Conservation (phyloP, 2,113 vertebrate genomes). For the Orycteropus afer region DNA sequence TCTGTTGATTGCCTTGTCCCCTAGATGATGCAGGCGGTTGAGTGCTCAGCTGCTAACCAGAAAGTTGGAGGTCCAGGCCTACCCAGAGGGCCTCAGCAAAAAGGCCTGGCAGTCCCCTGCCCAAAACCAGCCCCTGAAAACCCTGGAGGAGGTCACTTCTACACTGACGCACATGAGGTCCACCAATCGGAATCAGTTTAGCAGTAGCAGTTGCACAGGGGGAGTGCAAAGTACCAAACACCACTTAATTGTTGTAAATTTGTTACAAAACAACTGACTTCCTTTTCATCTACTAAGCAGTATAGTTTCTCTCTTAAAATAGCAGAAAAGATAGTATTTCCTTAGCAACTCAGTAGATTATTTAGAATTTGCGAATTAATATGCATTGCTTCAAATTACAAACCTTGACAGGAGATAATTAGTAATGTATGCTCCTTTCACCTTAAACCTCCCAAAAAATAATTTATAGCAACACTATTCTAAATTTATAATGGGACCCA, state of each 20-base stretch:
- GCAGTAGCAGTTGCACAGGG: not conserved
- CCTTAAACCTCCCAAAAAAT: not conserved
- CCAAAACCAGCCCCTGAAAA: not conserved
- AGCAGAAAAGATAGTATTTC: not conserved
- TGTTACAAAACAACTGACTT: not conserved
- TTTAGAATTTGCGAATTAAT: conserved; percentile 26
- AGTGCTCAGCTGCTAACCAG: not conserved
- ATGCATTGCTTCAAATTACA: not conserved
- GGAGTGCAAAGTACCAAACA: not conserved
- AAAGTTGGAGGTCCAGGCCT: not conserved
- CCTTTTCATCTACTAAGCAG: not conserved
- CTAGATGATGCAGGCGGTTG: not conserved
- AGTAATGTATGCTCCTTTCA: not conserved
- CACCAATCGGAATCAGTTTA: not conserved
- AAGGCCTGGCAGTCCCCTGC: not conserved
- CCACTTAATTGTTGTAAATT: not conserved
- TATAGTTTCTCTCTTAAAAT: not conserved
- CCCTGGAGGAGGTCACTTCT: not conserved
- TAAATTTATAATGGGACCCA: not conserved
- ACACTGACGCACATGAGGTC: no score
- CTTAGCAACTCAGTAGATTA: not conserved
- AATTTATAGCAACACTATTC: not conserved
- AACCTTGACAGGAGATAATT: not conserved
- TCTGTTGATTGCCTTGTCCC: not conserved
- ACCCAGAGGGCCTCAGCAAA: not conserved